Evolutionary conservation across 2,888 invertebrate genomes (phyloP), one percentile per base, ranked within the genome.

Genomic region (Dynastes hyllus): DNA sequence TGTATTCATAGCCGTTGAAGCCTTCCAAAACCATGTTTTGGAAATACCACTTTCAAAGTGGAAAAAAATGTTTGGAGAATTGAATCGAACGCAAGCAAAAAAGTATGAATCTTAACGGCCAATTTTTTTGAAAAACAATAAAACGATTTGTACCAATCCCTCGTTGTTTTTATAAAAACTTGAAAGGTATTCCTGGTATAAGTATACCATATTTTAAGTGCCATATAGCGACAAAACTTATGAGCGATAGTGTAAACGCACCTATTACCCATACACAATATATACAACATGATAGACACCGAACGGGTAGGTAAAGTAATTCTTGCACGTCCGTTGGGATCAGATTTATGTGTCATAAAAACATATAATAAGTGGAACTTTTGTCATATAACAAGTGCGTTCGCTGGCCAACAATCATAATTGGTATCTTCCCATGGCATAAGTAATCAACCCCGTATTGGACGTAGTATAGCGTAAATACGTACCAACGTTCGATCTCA

Each of bases 401-500:
- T 45, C 73, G 70, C 73, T 71, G 16, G 61, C 45, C 78, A 73
- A 75, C 76, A 79, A 80, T 80, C 81, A 81, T 77, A 80, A 80
- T 79, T 80, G 80, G 81, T 76, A 76, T 70, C 81, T 83, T 83
- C 82, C 82, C 81, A 83, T 81, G 71, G 81, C 79, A 83, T 82
- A 80, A 78, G 76, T 81, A 82, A 82, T 80, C 77, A 29, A 67
- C 51, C 37, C 40, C 67, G 16, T 50, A 58, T 58, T 11, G 71
- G 71, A 55, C 53, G 53, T 4, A 29, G n/a, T 29, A 32, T 29
- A 16, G 55, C 55, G n/a, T 58, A 58, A 8, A 63, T 27, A 5
- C 45, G 11, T 45, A 45, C 45, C 45, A 11, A 11, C 45, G 45
- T 45, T 45, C 45, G 11, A 45, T 8, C 63, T 63, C 27, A 13